Evolutionary conservation across 1,140 invertebrate genomes (phyloP).

Genomic region (Hyles vespertilio): DNA sequence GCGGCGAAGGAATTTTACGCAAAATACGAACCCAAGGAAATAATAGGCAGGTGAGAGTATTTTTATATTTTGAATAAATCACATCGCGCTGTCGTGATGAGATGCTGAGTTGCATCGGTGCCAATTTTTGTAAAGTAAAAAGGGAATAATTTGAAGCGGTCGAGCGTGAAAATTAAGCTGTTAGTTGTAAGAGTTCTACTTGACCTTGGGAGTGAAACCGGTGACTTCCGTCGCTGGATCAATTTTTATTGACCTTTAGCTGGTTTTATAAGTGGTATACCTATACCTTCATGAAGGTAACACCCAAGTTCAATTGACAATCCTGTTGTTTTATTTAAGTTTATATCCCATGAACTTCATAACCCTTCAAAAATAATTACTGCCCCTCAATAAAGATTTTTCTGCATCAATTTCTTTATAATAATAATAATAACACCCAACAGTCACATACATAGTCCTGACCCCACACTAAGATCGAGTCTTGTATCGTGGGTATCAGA

Average conservation of each 20-base stretch:
- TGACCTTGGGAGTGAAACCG: slow-evolving; percentile 17
- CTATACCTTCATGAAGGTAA: too few species aligned
- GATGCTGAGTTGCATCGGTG: slow-evolving; percentile 24
- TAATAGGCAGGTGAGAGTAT: slow-evolving; percentile 91
- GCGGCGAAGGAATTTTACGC: slow-evolving; percentile 97
- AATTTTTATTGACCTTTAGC: background rate
- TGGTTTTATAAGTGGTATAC: too few species aligned
- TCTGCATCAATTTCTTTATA: too few species aligned
- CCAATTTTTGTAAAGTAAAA: slow-evolving; percentile 25
- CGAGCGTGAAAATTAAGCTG: slow-evolving; percentile 12
- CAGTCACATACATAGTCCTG: too few species aligned
- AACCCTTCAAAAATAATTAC: too few species aligned
- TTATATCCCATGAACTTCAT: too few species aligned
- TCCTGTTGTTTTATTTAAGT: too few species aligned
- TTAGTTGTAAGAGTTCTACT: slow-evolving; percentile 19
- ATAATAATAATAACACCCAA: too few species aligned
- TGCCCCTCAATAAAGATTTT: too few species aligned
- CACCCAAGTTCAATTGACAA: too few species aligned
- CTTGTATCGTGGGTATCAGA: too few species aligned
- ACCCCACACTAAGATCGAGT: too few species aligned
- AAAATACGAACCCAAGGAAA: slow-evolving; percentile 98
- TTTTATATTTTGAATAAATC: slow-evolving; percentile 8
- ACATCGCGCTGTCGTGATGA: slow-evolving; percentile 12
- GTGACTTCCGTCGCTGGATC: slow-evolving; percentile 2
- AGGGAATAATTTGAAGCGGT: slow-evolving; percentile 19